Evolutionary conservation across 2,888 invertebrate genomes (phyloP), one percentile per base, ranked within the genome.

Genomic region (Keiferia lycopersicella): DNA sequence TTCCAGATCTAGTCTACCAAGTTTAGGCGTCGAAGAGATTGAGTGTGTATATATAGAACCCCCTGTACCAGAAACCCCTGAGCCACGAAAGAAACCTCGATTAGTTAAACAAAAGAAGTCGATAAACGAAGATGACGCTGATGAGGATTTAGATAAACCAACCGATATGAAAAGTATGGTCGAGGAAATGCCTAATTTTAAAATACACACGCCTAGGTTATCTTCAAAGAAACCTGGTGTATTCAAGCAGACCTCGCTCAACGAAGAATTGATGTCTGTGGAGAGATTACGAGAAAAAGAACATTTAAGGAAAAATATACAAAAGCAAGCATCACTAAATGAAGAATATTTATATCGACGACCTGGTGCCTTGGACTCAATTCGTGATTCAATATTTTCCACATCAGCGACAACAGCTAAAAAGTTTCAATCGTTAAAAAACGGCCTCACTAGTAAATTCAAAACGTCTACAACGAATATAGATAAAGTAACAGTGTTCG

Each of bases 191-290:
- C 95, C 95, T 68, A 94, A 95, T 81, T 94, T 94, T 73, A 94
- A 93, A 86, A 86, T 93, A 66, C 92, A 92, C 64, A 84, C 92
- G 0, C 86, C 87, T 50, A 86, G 85, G 65, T 69, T 85, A 70
- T 86, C 88, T 57, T 86, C 89, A 14, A 91, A 91, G 71, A 91
- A 93, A 71, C 94, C 93, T 45, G 94, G 93, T 34, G 94, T 95
- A 8, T 92, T 94, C 68, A 96, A 98, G 78, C 97, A 98, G 82
- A 95, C 96, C 69, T 97, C 97, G 0, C 92, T 98, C 67, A 97
- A 97, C 78, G 97, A 97, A 81, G 97, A 97, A 80, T 88, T 97
- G 14, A 96, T 97, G 95, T 97, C 96, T 2, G 95, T 95, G n/a
- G 97, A 97, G 75, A 91, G 97, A 64, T 85, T 97, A 75, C 90